Evolutionary conservation across 1,140 invertebrate species (phyloP).

Genomic region (Pteromalus puparum): DNA sequence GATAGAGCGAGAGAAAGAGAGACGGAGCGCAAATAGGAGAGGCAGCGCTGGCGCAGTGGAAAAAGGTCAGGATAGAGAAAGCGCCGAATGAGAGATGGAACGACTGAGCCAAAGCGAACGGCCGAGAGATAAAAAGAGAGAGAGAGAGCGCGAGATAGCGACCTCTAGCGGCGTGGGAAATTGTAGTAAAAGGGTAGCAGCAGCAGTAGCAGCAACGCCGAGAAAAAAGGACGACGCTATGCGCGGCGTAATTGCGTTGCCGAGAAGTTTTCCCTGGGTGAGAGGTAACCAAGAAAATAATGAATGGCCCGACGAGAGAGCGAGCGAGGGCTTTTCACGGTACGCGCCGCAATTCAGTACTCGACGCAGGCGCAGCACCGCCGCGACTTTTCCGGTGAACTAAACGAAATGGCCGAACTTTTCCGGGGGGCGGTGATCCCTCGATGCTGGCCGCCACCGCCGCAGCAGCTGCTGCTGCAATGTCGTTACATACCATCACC

Average conservation of each 20-base stretch:
- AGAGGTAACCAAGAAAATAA: constrained; percentile 75
- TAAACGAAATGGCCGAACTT: constrained; percentile 52
- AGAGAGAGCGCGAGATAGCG: constrained; percentile 18
- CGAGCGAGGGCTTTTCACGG: constrained; percentile 47
- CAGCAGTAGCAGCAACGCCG: constrained; percentile 29
- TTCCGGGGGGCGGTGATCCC: constrained; percentile 40
- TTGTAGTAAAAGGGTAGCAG: constrained; percentile 60
- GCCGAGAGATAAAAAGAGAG: constrained; percentile 37
- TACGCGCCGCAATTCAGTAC: constrained; percentile 31
- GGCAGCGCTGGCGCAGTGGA: neutral
- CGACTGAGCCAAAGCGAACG: constrained; percentile 12
- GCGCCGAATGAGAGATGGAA: constrained; percentile 8
- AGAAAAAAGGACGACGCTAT: constrained; percentile 53
- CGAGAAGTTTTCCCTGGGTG: constrained; percentile 72
- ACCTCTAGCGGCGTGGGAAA: constrained; percentile 52
- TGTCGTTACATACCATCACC: constrained; percentile 13
- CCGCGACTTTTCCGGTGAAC: constrained; percentile 50
- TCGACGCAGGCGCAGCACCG: constrained; percentile 6
- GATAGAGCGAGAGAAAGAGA: neutral
- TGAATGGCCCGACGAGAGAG: constrained; percentile 67
- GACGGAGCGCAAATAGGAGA: constrained; percentile 24
- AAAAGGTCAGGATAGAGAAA: constrained; percentile 23
- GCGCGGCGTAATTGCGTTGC: constrained; percentile 73
- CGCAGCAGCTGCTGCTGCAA: neutral
- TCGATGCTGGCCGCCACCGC: constrained; percentile 21